Evolutionary conservation across 2,888 invertebrate species (phyloP), one percentile per base, ranked within the genome.

Genomic region (Invenusta paracnida): DNA sequence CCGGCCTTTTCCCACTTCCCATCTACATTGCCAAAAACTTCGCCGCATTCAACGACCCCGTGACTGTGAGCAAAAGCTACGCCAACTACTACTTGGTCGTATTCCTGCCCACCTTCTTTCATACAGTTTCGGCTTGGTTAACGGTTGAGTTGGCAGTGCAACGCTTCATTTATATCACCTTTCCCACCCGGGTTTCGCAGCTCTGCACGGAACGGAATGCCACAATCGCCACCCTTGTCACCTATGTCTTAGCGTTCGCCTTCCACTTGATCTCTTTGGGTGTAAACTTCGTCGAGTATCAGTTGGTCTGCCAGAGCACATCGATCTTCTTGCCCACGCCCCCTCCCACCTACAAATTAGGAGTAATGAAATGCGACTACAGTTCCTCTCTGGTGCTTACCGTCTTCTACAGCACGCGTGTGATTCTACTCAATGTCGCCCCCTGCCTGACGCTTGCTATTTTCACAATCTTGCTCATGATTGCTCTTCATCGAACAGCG

Each of bases 141-240:
- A 97, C 97, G 0, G 93, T 97, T 88, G 95, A 96, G 0, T 92
- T 97, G 87, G 97, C 97, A 0, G 95, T 95, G 25, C 97, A 97
- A 92, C 93, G 97, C 88, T 97, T 96, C 92, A 95, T 97, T 89
- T 97, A 96, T 92, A 96, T 97, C 0, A 97, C 96, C 90, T 96
- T 96, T 91, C 96, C 96, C 0, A 94, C 96, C 0, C 93, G 95
- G 87, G 97, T 97, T 0, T 93, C 95, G 87, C 94, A 94, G n/a
- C 93, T 93, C 92, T 94, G 94, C 90, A 93, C 93, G 27, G 92
- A 93, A 87, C 93, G 94, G 27, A 67, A 84, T 27, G 86, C 86
- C 13, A 83, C n/a, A 1, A 84, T 81, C 29, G 25, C 84, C 29
- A 81, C 84, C 0, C 23, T 83, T 17, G 29, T 84, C 85, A 29